phyloP scores from a whole-genome alignment of 2,113 vertebrate genomes.

The Podocnemis expansa region DNA sequence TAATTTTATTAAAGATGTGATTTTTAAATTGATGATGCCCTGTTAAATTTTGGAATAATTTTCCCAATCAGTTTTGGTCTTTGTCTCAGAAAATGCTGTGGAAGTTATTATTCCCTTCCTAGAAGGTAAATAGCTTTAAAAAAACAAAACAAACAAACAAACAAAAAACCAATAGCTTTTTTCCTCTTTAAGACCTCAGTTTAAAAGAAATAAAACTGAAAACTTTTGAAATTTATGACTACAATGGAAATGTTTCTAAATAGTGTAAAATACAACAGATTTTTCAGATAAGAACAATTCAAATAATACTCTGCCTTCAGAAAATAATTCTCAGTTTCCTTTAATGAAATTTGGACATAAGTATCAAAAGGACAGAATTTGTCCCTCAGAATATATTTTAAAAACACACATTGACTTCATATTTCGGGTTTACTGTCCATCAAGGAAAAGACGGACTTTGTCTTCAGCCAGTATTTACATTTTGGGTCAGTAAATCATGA shows the following conservation, averaged over 20 bases:
- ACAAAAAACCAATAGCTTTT: background rate
- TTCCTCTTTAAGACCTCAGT: background rate
- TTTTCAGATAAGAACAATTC: background rate
- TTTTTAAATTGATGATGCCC: conserved; percentile 12
- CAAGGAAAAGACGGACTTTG: background rate
- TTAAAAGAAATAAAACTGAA: background rate
- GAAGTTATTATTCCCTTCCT: background rate
- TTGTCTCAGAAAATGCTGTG: background rate
- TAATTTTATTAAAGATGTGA: background rate
- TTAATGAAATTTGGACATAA: background rate
- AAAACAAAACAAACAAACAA: too few relatives aligned
- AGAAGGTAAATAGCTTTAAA: background rate
- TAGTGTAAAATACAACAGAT: background rate
- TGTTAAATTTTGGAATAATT: background rate
- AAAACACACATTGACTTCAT: background rate
- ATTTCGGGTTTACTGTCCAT: background rate
- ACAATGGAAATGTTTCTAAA: background rate
- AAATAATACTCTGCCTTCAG: background rate
- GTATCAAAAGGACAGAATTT: background rate
- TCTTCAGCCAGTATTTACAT: background rate
- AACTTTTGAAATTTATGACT: background rate
- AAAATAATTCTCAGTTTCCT: background rate
- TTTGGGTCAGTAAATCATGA: background rate
- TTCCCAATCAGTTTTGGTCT: background rate
- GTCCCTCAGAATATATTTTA: background rate